Percentiles rank a stretch among this genome's conserved stretches.
phyloP scores from a whole-genome alignment of 2,113 vertebrate species.

The Ophthalmolycus amberensis region DNA sequence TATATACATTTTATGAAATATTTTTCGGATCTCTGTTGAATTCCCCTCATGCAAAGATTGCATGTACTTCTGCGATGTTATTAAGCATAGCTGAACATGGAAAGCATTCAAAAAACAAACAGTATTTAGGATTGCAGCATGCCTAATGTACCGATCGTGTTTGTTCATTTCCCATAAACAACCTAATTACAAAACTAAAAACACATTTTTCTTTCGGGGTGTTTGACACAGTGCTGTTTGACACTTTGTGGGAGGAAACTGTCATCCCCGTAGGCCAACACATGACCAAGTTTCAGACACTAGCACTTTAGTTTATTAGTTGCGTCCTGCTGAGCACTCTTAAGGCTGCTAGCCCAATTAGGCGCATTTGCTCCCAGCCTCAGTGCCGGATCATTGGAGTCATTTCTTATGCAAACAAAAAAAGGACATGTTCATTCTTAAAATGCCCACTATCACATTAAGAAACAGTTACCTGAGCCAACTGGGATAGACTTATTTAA shows the following conservation, averaged over 20 bases:
- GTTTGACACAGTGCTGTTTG: neutral
- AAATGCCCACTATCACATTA: slow-evolving; percentile 33
- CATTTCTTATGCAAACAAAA: slow-evolving; percentile 50
- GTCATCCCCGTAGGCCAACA: slow-evolving; percentile 28
- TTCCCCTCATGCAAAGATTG: neutral
- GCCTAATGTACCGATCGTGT: neutral
- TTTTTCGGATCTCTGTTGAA: neutral
- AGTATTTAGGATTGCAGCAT: neutral
- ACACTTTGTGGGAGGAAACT: slow-evolving; percentile 12
- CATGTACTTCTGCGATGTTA: neutral
- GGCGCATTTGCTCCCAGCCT: slow-evolving; percentile 44
- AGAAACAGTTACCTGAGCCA: slow-evolving; percentile 17
- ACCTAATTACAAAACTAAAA: neutral
- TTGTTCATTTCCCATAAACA: slow-evolving; percentile 26
- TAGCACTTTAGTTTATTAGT: slow-evolving; percentile 58
- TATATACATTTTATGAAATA: slow-evolving; percentile 10
- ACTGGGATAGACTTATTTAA: slow-evolving; percentile 3
- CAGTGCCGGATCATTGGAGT: slow-evolving; percentile 37
- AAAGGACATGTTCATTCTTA: slow-evolving; percentile 27
- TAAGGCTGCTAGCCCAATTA: slow-evolving; percentile 61
- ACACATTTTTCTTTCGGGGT: neutral
- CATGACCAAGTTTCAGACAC: slow-evolving; percentile 30
- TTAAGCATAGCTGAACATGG: slow-evolving; percentile 2
- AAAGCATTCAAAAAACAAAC: slow-evolving; percentile 8
- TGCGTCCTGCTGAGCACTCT: slow-evolving; percentile 63